Conservation (phyloP, 2,888 invertebrate species). For the Conchocele bisecta region DNA sequence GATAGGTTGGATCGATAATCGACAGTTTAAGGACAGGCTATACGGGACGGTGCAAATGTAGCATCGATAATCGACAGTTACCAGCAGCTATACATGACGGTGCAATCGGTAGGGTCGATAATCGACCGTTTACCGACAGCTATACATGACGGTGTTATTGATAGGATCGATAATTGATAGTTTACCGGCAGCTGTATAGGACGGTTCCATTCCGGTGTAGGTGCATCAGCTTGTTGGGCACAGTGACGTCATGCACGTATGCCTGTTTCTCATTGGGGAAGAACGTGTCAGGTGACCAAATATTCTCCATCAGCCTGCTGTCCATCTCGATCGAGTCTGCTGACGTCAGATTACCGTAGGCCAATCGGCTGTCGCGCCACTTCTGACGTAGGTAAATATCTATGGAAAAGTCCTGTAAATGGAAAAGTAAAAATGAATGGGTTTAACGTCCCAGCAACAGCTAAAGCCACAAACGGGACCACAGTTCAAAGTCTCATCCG, state of each 20-base stretch:
- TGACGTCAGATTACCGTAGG: constrained; percentile 60
- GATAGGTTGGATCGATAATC: no score
- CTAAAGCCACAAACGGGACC: no score
- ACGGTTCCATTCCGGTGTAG: constrained; percentile 76
- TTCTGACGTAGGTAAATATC: constrained; percentile 70
- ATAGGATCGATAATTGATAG: not conserved
- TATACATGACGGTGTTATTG: no score
- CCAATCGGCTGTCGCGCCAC: constrained; percentile 68
- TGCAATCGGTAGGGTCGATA: not conserved
- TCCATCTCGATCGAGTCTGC: constrained; percentile 68
- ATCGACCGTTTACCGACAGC: no score
- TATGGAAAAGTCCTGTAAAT: constrained; percentile 69
- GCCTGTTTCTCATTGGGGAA: constrained; percentile 78
- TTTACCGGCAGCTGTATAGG: constrained; percentile 75
- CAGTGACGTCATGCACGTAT: constrained; percentile 75
- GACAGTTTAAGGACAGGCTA: no score
- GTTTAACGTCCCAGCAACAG: no score
- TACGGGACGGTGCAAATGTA: no score
- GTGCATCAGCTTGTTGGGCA: constrained; percentile 78
- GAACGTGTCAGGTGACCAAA: constrained; percentile 79
- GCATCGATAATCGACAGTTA: no score
- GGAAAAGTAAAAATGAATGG: no score
- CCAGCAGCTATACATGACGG: no score
- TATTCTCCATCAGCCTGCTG: constrained; percentile 67
- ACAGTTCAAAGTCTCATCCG: no score